A percentile compares a stretch with the other conserved stretches of the same genome.
These are phyloP conservation scores for Tetrao urogallus DNA, from an alignment of 2,113 vertebrate genomes.

Conservation along the genomic window DNA sequence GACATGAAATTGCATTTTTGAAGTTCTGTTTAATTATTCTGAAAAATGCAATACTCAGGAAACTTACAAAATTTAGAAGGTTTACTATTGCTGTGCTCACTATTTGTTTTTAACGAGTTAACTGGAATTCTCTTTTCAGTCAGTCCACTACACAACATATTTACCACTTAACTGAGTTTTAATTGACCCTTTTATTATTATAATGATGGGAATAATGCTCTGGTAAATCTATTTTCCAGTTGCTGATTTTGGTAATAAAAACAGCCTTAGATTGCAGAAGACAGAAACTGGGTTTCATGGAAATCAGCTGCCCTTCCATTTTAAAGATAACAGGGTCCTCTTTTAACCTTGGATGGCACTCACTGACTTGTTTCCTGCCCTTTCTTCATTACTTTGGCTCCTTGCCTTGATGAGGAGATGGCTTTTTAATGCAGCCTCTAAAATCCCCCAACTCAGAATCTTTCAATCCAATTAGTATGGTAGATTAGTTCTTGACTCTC, in stretches of 20 bases:
- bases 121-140: conserved; percentile 11
- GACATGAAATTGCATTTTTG: background rate
- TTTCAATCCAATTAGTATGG: conserved; percentile 80
- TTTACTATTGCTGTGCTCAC: background rate
- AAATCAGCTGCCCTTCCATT: conserved; percentile 38
- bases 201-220: conserved; percentile 42
- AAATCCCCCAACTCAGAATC: conserved; percentile 74
- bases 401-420: conserved; percentile 57
- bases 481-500: conserved; percentile 78
- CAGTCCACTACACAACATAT: background rate
- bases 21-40: background rate
- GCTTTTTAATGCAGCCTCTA: conserved; percentile 77
- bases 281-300: background rate
- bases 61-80: background rate
- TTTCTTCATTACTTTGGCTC: conserved; percentile 66
- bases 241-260: conserved; percentile 53
- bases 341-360: conserved; percentile 36
- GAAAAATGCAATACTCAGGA: background rate
- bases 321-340: conserved; percentile 31
- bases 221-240: conserved; percentile 51
- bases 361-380: conserved; percentile 58
- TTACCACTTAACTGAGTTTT: conserved; percentile 54
- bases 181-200: conserved; percentile 49
- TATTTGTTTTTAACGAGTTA: background rate
- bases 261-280: background rate